Evolutionary conservation across 2,113 vertebrate genomes (phyloP), one percentile per base, ranked within the genome.

Genomic region (Gavia stellata): DNA sequence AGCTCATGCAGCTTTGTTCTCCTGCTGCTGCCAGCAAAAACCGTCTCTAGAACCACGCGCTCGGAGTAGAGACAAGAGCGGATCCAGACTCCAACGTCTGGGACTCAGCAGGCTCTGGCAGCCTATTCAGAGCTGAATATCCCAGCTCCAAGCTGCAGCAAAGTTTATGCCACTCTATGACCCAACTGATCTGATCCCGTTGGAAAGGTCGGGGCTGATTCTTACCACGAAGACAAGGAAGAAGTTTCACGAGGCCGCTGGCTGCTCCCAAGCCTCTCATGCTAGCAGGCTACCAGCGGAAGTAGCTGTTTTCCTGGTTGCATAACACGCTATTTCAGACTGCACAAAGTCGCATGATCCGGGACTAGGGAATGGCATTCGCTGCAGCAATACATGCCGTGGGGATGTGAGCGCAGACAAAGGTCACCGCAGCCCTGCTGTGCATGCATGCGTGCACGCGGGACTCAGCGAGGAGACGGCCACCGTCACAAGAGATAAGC

Each of bases 301-400:
- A 92, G 72, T 1, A 6, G 75, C 71, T 25, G 11, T 13, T 72
- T 81, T 45, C 68, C 82, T 62, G 88, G 36, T 95, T 95, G 93
- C 91, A 29, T 78, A 95, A 96, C 79, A 31, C 5, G 0, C 67
- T 12, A 20, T 6, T 88, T 86, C 92, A 75, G 84, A 33, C 78
- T 7, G 66, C 42, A 40, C 38, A 9, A 3, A 67, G 80, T 14
- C 11, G 5, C 70, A 3, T 15, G 86, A 89, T 53, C 20, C 2
- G 1, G 68, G 87, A 26, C 5, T 0, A 4, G 47, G 80, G 86
- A 86, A 36, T 0, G 50, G 78, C 73, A 3, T 1, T 65, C 0
- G 62, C 68, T 33, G 82, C 73, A 42, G 88, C 36, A 15, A 25
- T 3, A 7, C 47, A 42, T 1, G 17, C 59, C 16, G 4, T 2